These are phyloP conservation scores for Leptoteleia sp. DNA, from an alignment of 1,140 invertebrate genomes.

Conservation along the genomic window DNA sequence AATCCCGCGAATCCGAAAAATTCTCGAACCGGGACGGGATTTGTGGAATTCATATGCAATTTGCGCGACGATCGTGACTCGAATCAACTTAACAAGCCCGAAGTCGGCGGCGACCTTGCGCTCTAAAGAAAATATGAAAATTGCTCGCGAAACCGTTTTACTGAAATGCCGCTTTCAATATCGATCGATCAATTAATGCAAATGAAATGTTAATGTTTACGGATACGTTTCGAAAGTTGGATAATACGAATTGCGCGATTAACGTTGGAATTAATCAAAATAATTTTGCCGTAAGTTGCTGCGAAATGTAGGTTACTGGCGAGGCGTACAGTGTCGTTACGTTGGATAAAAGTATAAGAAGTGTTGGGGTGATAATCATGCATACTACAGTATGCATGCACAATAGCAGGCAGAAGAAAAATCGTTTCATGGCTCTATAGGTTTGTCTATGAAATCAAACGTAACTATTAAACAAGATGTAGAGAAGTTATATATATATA, in stretches of 20 bases:
- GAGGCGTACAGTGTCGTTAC: no score
- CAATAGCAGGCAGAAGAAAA: conserved; percentile 2
- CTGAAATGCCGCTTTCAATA: no score
- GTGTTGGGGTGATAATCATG: conserved; percentile 7
- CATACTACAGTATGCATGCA: conserved; percentile 34
- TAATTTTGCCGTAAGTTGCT: no score
- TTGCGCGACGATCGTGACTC: conserved; percentile 40
- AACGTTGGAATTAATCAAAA: no score
- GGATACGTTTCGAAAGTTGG: no score
- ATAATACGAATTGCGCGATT: no score
- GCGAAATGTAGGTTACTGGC: no score
- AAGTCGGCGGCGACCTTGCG: conserved; percentile 1
- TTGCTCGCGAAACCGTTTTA: conserved; percentile 3
- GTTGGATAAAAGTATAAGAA: no score
- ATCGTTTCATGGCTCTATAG: neutral
- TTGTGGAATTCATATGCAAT: conserved; percentile 34
- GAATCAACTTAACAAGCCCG: conserved; percentile 16
- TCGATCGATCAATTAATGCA: neutral
- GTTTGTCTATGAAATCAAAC: no score
- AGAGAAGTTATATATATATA: neutral
- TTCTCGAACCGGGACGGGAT: neutral
- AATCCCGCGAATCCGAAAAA: conserved; percentile 22
- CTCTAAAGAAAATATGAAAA: conserved; percentile 19
- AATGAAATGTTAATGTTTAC: neutral
- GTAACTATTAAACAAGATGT: conserved; percentile 6